Evolutionary conservation across 2,888 invertebrate species (phyloP).

Genomic region (Drosophila anceps): DNA sequence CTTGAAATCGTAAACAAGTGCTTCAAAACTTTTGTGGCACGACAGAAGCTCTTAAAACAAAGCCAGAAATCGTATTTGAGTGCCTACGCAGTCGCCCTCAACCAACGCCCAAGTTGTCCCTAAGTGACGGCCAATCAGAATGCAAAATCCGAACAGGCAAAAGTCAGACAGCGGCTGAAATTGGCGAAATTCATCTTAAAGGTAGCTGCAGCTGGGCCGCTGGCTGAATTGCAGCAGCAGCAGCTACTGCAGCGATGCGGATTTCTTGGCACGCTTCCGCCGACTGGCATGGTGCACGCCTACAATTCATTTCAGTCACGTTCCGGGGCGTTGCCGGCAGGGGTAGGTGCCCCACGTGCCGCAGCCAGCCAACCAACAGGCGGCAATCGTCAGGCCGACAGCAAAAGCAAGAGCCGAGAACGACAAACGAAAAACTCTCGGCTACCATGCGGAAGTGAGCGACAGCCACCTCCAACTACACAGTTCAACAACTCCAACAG

Average conservation of each 20-base stretch:
- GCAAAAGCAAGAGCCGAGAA: slow-evolving; percentile 13
- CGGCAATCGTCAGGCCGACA: slow-evolving; percentile 45
- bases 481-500: slow-evolving; percentile 7
- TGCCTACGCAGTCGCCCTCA: slow-evolving; percentile 13
- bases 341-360: slow-evolving; percentile 60
- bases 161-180: slow-evolving; percentile 38
- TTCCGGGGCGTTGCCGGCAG: slow-evolving; percentile 82
- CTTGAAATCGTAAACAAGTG: slow-evolving; percentile 77
- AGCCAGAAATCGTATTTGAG: slow-evolving; percentile 47
- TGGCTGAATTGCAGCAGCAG: slow-evolving; percentile 8
- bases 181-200: slow-evolving; percentile 41
- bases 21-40: slow-evolving; percentile 69
- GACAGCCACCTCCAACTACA: slow-evolving; percentile 16
- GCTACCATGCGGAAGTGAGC: slow-evolving; percentile 36
- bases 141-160: slow-evolving; percentile 41
- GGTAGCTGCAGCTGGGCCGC: slow-evolving; percentile 19
- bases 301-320: slow-evolving; percentile 83
- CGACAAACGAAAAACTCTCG: slow-evolving; percentile 37
- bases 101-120: slow-evolving; percentile 13
- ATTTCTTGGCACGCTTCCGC: slow-evolving; percentile 44
- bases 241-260: slow-evolving; percentile 38
- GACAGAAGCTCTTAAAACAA: slow-evolving; percentile 62
- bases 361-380: slow-evolving; percentile 60
- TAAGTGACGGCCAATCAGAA: slow-evolving; percentile 47
- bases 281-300: slow-evolving; percentile 75